Evolutionary conservation across 2,113 vertebrate genomes (phyloP).

Genomic region (Ammospiza caudacuta): DNA sequence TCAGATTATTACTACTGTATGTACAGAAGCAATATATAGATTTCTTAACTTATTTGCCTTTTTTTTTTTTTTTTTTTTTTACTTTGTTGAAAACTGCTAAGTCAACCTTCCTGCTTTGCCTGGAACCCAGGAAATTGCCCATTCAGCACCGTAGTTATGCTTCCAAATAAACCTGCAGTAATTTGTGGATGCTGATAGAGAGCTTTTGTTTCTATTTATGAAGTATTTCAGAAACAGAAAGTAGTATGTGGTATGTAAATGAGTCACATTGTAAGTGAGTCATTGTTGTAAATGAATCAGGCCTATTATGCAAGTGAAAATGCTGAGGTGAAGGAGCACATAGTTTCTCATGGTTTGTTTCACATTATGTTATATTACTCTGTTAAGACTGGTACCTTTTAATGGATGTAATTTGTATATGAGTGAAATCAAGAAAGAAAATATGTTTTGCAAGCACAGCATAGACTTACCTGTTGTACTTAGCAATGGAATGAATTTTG

Average conservation of each 20-base stretch:
- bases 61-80: not conserved
- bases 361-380: not conserved
- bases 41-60: not conserved
- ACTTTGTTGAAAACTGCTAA: not conserved
- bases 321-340: not conserved
- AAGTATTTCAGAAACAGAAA: not conserved
- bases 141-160: not conserved
- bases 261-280: not conserved
- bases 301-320: not conserved
- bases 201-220: slow-evolving; percentile 4
- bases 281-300: not conserved
- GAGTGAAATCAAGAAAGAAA: not conserved
- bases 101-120: not conserved
- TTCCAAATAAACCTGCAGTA: not conserved
- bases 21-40: not conserved
- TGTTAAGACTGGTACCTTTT: not conserved
- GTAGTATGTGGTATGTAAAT: not conserved
- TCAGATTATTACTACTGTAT: not conserved
- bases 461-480: not conserved
- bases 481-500: not conserved
- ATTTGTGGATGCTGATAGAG: not conserved
- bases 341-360: not conserved
- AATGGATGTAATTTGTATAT: not conserved
- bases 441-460: not conserved
- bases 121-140: not conserved